A percentile compares a stretch with the other conserved stretches of the same genome.
phyloP scores from a whole-genome alignment of 2,888 invertebrate species.

The Therioaphis trifolii region DNA sequence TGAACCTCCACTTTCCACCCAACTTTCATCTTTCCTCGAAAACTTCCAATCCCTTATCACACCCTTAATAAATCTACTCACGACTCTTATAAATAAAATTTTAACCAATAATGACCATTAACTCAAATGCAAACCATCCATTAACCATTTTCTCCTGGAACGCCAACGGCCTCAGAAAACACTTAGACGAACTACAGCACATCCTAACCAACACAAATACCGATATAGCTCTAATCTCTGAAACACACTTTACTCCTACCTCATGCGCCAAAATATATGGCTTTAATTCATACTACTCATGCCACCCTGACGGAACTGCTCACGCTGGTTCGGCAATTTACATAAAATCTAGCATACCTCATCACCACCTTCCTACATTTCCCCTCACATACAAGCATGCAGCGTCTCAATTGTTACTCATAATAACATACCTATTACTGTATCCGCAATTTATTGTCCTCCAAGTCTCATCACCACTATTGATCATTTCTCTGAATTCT shows the following conservation, averaged over 20 bases:
- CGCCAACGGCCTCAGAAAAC: no score
- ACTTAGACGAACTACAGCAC: no score
- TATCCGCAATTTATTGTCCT: slow-evolving; percentile 19
- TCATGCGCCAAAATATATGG: slow-evolving; percentile 10
- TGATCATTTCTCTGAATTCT: slow-evolving; percentile 25
- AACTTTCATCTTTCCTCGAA: not conserved
- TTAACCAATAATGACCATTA: slow-evolving; percentile 29
- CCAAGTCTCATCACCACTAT: not conserved
- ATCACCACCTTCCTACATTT: not conserved
- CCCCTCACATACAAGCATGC: slow-evolving; percentile 1
- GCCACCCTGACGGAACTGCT: slow-evolving; percentile 1
- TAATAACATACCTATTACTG: slow-evolving; percentile 23
- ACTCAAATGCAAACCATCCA: no score
- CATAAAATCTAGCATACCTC: slow-evolving; percentile 16
- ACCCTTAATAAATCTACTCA: slow-evolving; percentile 37
- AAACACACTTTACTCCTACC: not conserved
- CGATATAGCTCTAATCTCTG: slow-evolving; percentile 15
- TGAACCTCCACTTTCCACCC: not conserved
- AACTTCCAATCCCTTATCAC: no score
- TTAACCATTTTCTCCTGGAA: no score
- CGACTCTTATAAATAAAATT: not conserved
- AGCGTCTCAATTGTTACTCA: not conserved
- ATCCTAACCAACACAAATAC: slow-evolving; percentile 17
- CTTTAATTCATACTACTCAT: slow-evolving; percentile 2
- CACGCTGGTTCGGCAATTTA: slow-evolving; percentile 17